Evolutionary conservation across 2,888 invertebrate species (phyloP), one percentile per base, ranked within the genome.

Genomic region (Yponomeuta malinellus): DNA sequence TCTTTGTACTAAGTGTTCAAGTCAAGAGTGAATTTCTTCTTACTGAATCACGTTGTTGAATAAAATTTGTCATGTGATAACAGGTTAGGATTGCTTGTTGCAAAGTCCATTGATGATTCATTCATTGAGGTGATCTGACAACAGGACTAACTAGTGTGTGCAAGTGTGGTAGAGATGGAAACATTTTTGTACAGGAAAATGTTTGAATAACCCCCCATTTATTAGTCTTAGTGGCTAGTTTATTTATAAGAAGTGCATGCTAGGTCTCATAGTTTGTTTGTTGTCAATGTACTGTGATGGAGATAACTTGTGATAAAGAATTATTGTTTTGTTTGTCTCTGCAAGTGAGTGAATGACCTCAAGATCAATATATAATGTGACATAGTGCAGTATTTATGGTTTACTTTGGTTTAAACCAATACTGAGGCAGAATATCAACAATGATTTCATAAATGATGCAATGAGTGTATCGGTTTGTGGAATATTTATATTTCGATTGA

Each of bases 311-410:
- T 59, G 52, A 59, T 59, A 1, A 59, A 59, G 12, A 59, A 69
- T 43, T 52, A 69, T 48, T 69, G 33, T 70, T 63, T 48, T 65
- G 65, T 31, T 65, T 70, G 59, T 70, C 23, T 37, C 52, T 52
- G 52, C 48, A 12, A 43, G 15, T 29, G 1, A 43, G 69, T 69
- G 59, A 69, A 48, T 69, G 69, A 69, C 69, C 69, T 69, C 2
- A 1, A 48, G 29, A 69, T 52, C 12, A 15, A 69, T 59, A 12
- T 37, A 68, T 48, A n/a, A 33, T n/a, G 23, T 43, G n/a, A 65
- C 15, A 48, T 63, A 59, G 52, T 59, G 15, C 52, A 71, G 65
- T 69, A 6, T 43, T 43, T 43, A 43, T 69, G 67, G 12, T 48
- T 48, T 64, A 52, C 69, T 67, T 48, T 63, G 31, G 33, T 63